A percentile compares a stretch with the other conserved stretches of the same genome.
phyloP scores from a whole-genome alignment of 2,113 vertebrate species.

The Tetrax tetrax region DNA sequence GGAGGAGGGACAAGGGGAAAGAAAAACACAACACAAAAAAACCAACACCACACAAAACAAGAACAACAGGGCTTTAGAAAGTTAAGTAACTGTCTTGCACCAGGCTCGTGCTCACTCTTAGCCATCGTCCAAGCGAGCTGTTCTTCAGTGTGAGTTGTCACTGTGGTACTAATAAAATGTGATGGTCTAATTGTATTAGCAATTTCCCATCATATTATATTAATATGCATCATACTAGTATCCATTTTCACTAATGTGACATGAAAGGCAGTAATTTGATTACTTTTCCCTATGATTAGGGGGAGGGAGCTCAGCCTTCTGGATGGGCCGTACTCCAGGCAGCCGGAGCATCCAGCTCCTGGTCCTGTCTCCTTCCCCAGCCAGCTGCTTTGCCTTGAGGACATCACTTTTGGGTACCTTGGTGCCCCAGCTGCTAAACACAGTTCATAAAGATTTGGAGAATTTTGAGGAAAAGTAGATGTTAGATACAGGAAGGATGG shows the following conservation, averaged over 20 bases:
- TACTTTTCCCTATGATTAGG: slow-evolving; percentile 69
- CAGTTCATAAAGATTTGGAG: background rate
- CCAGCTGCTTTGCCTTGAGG: background rate
- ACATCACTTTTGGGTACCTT: background rate
- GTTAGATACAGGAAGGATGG: background rate
- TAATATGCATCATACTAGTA: slow-evolving; percentile 80
- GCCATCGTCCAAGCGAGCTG: background rate
- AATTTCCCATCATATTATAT: slow-evolving; percentile 81
- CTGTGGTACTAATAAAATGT: slow-evolving; percentile 77
- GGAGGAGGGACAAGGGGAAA: too few species aligned
- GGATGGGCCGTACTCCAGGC: background rate
- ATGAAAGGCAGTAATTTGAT: slow-evolving; percentile 82
- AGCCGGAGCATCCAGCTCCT: rapidly evolving
- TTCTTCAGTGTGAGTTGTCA: slow-evolving; percentile 66
- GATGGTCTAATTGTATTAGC: slow-evolving; percentile 84
- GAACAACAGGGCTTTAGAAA: background rate
- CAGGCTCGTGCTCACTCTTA: background rate
- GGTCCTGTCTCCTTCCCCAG: background rate
- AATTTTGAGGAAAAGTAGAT: background rate
- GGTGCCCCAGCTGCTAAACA: background rate
- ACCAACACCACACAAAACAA: too few species aligned
- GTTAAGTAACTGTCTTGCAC: background rate
- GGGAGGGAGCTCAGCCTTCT: slow-evolving; percentile 31
- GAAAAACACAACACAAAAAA: too few species aligned
- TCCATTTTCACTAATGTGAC: slow-evolving; percentile 79